Evolutionary conservation across 2,113 vertebrate genomes (phyloP).

Genomic region (Eurystomus gularis): DNA sequence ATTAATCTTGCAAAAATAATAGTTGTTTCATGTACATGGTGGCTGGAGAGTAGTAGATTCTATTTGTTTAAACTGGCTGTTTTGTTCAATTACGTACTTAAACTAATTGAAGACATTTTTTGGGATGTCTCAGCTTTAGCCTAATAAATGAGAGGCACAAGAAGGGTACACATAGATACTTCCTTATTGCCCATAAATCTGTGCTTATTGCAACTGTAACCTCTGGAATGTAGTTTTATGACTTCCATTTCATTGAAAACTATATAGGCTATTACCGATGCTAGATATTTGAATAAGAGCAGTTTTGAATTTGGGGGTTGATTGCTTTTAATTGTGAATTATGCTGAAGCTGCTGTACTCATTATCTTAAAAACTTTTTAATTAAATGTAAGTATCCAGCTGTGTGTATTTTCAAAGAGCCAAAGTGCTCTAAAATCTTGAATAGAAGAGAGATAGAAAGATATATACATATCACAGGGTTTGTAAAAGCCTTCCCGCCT

Average conservation of each 20-base stretch:
- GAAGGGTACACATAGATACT: background rate
- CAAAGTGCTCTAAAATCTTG: background rate
- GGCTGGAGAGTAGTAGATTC: background rate
- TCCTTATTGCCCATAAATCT: constrained; percentile 38
- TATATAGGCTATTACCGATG: background rate
- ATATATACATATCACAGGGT: background rate
- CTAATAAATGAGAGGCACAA: background rate
- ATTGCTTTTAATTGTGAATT: constrained; percentile 49
- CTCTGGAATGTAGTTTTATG: constrained; percentile 14
- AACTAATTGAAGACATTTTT: constrained; percentile 10
- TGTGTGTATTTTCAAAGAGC: constrained; percentile 38
- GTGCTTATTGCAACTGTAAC: constrained; percentile 7
- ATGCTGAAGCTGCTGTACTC: background rate
- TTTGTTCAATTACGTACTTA: constrained; percentile 25
- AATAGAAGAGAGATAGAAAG: background rate
- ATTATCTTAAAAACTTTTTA: constrained; percentile 55
- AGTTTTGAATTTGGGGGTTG: background rate
- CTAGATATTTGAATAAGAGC: background rate
- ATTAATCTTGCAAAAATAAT: background rate
- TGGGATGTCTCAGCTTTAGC: background rate
- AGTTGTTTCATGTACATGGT: background rate
- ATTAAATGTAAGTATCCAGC: constrained; percentile 49
- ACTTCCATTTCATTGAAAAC: background rate
- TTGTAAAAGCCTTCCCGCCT: background rate
- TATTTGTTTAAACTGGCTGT: background rate